phyloP scores from a whole-genome alignment of 2,113 vertebrate species.

The Gymnarchus niloticus region DNA sequence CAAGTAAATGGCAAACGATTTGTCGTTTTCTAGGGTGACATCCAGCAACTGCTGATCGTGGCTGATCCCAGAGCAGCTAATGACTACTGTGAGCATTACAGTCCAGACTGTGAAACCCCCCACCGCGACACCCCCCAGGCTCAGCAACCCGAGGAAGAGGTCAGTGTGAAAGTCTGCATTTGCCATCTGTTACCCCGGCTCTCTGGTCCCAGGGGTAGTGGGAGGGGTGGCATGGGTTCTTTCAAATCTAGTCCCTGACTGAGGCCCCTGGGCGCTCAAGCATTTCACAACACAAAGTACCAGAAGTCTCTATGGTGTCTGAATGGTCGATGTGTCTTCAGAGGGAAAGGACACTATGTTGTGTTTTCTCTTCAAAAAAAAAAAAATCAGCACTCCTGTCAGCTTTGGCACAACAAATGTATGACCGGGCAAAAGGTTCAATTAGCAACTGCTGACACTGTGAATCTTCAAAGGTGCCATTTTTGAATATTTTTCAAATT shows the following conservation, averaged over 20 bases:
- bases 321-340: not conserved
- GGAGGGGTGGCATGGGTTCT: not conserved
- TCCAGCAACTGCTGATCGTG: constrained; percentile 90
- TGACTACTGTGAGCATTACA: constrained; percentile 97
- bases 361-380: not conserved
- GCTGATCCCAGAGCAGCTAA: constrained; percentile 84
- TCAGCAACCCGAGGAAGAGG: constrained; percentile 85
- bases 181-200: not conserved
- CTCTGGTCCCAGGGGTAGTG: not conserved
- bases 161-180: constrained; percentile 43
- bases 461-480: not conserved
- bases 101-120: constrained; percentile 87
- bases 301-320: not conserved
- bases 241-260: not conserved
- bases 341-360: not conserved
- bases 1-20: not conserved
- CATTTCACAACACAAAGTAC: not conserved
- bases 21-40: constrained; percentile 74
- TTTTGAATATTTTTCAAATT: not conserved
- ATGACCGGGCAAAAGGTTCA: not conserved
- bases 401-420: not conserved
- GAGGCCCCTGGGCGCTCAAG: not conserved
- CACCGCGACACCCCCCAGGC: constrained; percentile 79
- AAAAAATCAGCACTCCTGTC: not conserved
- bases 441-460: not conserved